A percentile compares a stretch with the other conserved stretches of the same genome.
These are phyloP conservation scores for Oceanites oceanicus DNA, from an alignment of 2,113 vertebrate genomes.

Conservation along the genomic window DNA sequence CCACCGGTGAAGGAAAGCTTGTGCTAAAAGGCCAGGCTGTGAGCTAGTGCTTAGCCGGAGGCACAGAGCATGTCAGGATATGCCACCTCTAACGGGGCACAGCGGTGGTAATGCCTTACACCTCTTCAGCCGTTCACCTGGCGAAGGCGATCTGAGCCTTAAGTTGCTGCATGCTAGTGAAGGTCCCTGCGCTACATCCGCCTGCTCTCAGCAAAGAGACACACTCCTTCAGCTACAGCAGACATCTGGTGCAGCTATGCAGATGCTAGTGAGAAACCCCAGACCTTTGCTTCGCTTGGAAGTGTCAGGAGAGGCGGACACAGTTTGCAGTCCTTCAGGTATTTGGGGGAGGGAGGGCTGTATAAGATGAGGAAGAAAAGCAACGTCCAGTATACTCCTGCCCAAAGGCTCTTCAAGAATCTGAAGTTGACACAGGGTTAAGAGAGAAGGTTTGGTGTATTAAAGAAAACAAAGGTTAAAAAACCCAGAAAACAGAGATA, in stretches of 20 bases:
- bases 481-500: rapidly evolving
- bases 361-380: background rate
- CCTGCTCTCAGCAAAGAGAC: background rate
- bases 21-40: background rate
- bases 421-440: background rate
- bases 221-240: background rate
- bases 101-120: background rate
- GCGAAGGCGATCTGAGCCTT: background rate
- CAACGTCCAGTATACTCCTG: background rate
- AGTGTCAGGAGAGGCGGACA: background rate
- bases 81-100: rapidly evolving
- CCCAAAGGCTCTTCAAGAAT: background rate
- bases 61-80: rapidly evolving
- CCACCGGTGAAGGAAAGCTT: rapidly evolving
- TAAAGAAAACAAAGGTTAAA: background rate
- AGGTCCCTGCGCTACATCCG: background rate
- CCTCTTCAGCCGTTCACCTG: background rate
- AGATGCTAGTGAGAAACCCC: background rate
- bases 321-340: background rate
- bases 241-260: background rate
- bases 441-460: background rate
- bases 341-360: background rate
- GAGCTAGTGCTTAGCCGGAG: background rate
- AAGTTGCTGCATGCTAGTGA: background rate
- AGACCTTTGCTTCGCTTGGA: background rate